Conservation (phyloP, 2,888 invertebrate species). For the Monoplex corrugatus region DNA sequence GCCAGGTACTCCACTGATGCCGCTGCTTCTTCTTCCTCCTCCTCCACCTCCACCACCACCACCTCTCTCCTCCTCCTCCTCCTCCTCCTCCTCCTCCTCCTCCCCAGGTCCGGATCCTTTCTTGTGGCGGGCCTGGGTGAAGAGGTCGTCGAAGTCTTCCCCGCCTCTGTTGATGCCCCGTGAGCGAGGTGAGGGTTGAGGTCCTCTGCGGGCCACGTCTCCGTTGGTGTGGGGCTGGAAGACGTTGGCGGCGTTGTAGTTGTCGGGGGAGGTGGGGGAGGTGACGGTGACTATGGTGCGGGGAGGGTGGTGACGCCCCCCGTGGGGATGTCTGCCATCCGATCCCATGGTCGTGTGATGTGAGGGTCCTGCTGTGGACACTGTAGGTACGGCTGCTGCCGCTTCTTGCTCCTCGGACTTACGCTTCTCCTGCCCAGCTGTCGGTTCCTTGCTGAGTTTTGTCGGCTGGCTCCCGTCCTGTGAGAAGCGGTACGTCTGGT, state of each 20-base stretch:
- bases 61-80: conserved; percentile 36
- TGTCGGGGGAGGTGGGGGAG: conserved; percentile 40
- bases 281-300: conserved; percentile 36
- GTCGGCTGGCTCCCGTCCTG: not conserved
- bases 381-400: not conserved
- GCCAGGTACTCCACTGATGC: conserved; percentile 49
- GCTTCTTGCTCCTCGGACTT: not conserved
- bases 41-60: conserved; percentile 31
- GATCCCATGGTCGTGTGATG: conserved; percentile 34
- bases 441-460: not conserved
- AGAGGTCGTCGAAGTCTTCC: conserved; percentile 46
- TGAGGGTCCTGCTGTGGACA: not conserved
- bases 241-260: not conserved
- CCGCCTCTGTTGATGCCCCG: not conserved
- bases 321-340: conserved; percentile 10
- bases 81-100: not conserved
- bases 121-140: conserved; percentile 30
- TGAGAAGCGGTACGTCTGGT: not conserved
- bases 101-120: not conserved
- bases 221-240: conserved; percentile 38
- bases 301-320: not conserved
- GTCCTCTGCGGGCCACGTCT: not conserved
- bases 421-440: not conserved
- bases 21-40: conserved; percentile 25
- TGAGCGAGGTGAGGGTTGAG: not conserved